phyloP scores from a whole-genome alignment of 2,888 invertebrate genomes.

The Epinotia nisella region DNA sequence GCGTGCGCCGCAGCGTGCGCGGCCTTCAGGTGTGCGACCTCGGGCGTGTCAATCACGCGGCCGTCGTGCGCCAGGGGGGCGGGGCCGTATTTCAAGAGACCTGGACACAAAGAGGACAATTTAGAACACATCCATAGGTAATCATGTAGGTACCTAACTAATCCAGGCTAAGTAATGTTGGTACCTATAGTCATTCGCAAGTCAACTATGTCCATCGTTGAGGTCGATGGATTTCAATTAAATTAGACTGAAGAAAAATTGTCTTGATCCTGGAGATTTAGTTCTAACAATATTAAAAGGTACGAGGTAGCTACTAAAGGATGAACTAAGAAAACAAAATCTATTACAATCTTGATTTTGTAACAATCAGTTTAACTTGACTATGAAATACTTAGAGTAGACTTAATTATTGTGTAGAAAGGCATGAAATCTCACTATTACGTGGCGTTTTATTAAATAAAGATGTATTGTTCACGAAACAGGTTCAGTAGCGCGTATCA shows the following conservation, averaged over 20 bases:
- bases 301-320: no score
- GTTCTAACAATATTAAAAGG: no score
- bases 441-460: conserved; percentile 15
- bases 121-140: background rate
- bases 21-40: conserved; percentile 84
- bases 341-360: background rate
- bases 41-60: conserved; percentile 81
- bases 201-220: background rate
- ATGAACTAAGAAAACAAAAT: background rate
- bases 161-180: no score
- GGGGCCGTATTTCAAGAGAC: conserved; percentile 80
- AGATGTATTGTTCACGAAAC: conserved; percentile 33
- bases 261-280: no score
- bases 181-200: background rate
- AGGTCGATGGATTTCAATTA: no score
- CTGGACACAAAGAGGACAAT: conserved; percentile 53
- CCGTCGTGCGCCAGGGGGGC: conserved; percentile 81
- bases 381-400: background rate
- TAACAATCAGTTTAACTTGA: conserved; percentile 1
- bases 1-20: conserved; percentile 78
- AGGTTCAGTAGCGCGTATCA: conserved; percentile 27
- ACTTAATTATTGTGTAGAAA: conserved; percentile 10
- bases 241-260: no score
- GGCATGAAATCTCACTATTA: conserved; percentile 9
- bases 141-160: no score